Evolutionary conservation across 2,888 invertebrate species (phyloP), one percentile per base, ranked within the genome.

Genomic region (Diachrysia chrysitis): DNA sequence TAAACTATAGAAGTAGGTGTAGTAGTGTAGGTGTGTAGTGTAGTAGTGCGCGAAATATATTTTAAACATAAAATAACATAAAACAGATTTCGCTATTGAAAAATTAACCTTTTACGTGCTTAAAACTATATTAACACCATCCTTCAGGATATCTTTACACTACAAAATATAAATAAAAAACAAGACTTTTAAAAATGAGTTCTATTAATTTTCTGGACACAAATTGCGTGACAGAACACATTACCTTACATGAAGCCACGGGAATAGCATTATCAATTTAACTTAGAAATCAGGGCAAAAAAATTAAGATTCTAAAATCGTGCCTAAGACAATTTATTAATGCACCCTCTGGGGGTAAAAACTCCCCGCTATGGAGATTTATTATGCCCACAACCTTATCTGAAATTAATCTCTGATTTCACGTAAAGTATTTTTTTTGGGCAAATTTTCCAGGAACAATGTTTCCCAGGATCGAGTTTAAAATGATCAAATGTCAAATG

Each of bases 391-490:
- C 73, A 76, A 71, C 75, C 76, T 81, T 86, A 86, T 86, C 86
- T 84, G 61, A 84, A 85, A 84, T 86, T 81, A 86, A 86, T 82
- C 83, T 81, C 70, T 63, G 75, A 81, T 78, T 82, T 78, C 63
- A 79, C 61, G 70, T 67, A 69, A 70, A 82, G 62, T 73, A 48
- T 57, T 71, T 0, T 77, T 79, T 77, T 81, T 77, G 77, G 56
- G 62, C 7, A 62, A 61, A 63, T 63, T n/a, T n/a, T 9, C 32
- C 21, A 32, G 10, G 5, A 9, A 0, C 37, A n/a, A 17, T 1
- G 16, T 29, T 64, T 55, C 53, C 53, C 19, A 46, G 19, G 23
- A 37, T 54, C 42, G 4, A 42, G 42, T n/a, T n/a, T n/a, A 6
- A n/a, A 14, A 14, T 37, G 10, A 3, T 32, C 7, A 37, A 37